Evolutionary conservation across 1,140 invertebrate genomes (phyloP), one percentile per base, ranked within the genome.

Genomic region (Lamellibrachia luymesi): DNA sequence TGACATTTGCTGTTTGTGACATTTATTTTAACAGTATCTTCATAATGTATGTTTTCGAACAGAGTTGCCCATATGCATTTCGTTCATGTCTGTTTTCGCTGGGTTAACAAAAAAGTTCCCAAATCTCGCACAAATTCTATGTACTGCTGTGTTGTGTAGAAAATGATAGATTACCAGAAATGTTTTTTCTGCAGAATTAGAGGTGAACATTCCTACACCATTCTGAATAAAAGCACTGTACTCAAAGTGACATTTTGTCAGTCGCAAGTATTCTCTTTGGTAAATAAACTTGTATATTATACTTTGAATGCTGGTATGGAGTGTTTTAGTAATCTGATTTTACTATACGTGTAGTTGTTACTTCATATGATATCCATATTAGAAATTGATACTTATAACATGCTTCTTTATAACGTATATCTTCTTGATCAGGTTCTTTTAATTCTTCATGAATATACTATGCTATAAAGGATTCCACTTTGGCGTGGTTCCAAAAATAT

Each of bases 41-140:
- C 6, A 80, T 80, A 8, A 22, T 80, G 64, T 7, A 1, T 80
- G 64, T 80, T 80, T 80, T 80, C 64, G 13, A 80, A 80, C 64
- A 80, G 64, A 22, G 7, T 80, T 80, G 64, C 17, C 13, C 13
- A 80, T 80, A 22, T 80, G 64, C 64, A 80, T 80, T 80, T 80
- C 13, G 25, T 80, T 80, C 25, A 22, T 56, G 1, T 80, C 64
- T 80, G 64, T 80, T 80, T 80, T 80, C 13, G 64, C 17, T 80
- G 64, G 64, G 64, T 8, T 80, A 17, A 0, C 25, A 10, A 80
- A 80, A 80, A 38, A 38, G 38, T 2, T 80, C 64, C 64, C 64
- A 80, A 80, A 22, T 80, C 64, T 80, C 64, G 64, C 64, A 80
- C 64, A 80, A 80, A 80, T 80, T 80, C 64, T 80, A 80, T 80